Evolutionary conservation across 2,797 vertebrate species (phyloP), one percentile per base, ranked within the genome.

Genomic region (Siniperca scherzeri): DNA sequence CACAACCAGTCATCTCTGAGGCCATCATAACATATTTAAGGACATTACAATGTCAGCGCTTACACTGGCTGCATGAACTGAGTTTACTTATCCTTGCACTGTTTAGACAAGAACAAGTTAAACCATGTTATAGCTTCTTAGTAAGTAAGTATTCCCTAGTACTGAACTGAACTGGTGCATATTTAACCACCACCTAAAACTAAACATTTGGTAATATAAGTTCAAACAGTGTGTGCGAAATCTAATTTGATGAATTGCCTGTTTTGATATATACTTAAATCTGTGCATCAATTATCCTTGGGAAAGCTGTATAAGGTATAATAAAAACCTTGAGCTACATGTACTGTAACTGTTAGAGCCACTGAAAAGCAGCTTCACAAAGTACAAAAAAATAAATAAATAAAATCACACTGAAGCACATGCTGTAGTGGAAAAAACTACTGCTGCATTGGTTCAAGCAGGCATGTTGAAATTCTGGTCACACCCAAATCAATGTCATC

Each of bases 41-140:
- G 21, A 22, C 57, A 71, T 1, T 56, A 36, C n/a, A 57, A 21
- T 3, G 56, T 14, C 70, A 33, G 27, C 22, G 38, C 50, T 33
- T 19, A 62, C 25, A 56, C 46, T 12, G 4, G 5, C 13, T 27
- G 2, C 8, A 40, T 2, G 13, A 48, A 48, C 25, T 9, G 22
- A 27, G 36, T 22, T 64, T 13, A 44, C 33, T 7, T 69, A 16
- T 52, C 10, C 30, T 48, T 8, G 8, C 8, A 36, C 40, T 40
- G 3, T 66, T 70, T 40, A 65, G 25, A 62, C 21, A 62, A 64
- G 6, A 57, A 17, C 57, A 62, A 64, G 61, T 69, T 62, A 22
- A 68, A 46, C 11, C 7, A 44, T 21, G 13, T 40, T 17, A 46
- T 2, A 48, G 25, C 8, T 5, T 1, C 38, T 14, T 16, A 27